These are phyloP conservation scores for Ophiothrix spiculata DNA, from an alignment of 35 echinoderm and acorn worm species.

Conservation along the genomic window DNA sequence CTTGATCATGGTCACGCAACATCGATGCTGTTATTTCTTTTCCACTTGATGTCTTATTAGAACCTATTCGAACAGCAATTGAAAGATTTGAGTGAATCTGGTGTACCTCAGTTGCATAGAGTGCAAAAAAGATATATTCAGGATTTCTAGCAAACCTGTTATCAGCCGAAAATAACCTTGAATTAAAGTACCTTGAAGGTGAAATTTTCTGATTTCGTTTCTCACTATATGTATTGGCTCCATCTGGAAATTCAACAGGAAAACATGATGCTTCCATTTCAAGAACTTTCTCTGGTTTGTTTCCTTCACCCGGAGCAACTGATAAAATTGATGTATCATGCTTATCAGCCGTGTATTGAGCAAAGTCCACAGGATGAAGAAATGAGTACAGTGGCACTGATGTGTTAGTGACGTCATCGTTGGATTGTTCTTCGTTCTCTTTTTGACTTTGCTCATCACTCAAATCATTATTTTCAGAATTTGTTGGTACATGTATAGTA, in stretches of 20 bases:
- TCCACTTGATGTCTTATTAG: too few relatives aligned
- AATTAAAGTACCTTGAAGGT: conserved; percentile 27
- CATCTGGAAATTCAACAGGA: neutral
- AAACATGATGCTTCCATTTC: conserved; percentile 11
- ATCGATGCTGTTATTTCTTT: too few relatives aligned
- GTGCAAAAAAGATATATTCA: conserved; percentile 54
- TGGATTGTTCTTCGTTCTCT: too few relatives aligned
- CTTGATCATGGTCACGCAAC: too few relatives aligned
- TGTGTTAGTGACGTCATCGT: neutral
- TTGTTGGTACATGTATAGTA: too few relatives aligned
- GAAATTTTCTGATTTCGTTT: neutral
- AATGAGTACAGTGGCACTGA: neutral
- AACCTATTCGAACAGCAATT: conserved; percentile 52
- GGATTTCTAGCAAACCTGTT: conserved; percentile 33
- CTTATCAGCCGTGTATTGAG: neutral
- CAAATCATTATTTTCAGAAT: too few relatives aligned
- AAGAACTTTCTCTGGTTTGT: neutral
- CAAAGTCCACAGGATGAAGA: neutral
- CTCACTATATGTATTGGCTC: conserved; percentile 4
- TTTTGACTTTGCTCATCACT: too few relatives aligned
- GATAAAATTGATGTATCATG: neutral
- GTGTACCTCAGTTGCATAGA: conserved; percentile 45
- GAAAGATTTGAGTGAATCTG: conserved; percentile 23
- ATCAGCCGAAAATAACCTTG: conserved; percentile 29
- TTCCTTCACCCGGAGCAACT: neutral